Percentiles rank a stretch among this genome's conserved stretches.
These are phyloP conservation scores for Eupsittula cactorum DNA, from an alignment of 2,113 vertebrate species.

Conservation along the genomic window DNA sequence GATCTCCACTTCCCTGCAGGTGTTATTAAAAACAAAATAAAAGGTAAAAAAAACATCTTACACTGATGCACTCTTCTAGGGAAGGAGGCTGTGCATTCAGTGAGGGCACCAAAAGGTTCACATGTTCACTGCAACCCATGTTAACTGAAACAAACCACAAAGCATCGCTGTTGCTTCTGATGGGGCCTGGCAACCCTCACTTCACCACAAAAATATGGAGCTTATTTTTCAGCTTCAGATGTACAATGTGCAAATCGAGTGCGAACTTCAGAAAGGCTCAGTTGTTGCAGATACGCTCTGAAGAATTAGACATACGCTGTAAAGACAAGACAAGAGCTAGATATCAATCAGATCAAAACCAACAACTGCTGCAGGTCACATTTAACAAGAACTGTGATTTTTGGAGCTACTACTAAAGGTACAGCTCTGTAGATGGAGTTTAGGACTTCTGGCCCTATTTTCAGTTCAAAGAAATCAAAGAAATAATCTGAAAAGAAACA, in stretches of 20 bases:
- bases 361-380: not conserved
- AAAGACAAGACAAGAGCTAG: not conserved
- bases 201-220: slow-evolving; percentile 34
- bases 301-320: not conserved
- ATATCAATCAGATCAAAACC: not conserved
- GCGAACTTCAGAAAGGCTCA: slow-evolving; percentile 1
- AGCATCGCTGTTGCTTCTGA: not conserved
- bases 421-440: not conserved
- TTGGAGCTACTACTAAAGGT: not conserved
- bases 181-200: not conserved
- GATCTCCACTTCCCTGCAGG: not conserved
- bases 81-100: not conserved
- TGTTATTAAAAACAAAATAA: not conserved
- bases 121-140: rapidly evolving
- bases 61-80: not conserved
- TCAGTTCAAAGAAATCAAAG: not conserved
- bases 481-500: not conserved
- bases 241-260: slow-evolving; percentile 9
- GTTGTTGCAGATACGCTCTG: not conserved
- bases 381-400: slow-evolving; percentile 9
- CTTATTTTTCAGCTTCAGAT: slow-evolving; percentile 39
- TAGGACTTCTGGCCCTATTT: not conserved
- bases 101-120: not conserved
- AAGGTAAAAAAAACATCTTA: not conserved
- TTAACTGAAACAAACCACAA: slow-evolving; percentile 45